Base-by-base conservation (phyloP, 2,113 vertebrate species). In the Cavia porcellus region DNA sequence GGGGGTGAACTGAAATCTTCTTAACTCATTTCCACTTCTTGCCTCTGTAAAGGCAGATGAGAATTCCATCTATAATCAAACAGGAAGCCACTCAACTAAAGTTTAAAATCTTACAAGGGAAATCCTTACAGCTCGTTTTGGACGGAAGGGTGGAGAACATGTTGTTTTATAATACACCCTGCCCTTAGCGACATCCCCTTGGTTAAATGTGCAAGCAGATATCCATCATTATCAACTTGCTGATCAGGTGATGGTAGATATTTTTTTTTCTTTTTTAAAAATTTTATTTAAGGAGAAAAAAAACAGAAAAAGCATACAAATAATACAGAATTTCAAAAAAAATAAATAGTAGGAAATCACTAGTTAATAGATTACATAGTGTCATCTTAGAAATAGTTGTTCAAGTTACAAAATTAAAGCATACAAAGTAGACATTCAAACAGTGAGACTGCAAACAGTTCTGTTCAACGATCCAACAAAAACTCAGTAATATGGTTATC, bases 131-230 rank as follows among this genome's bases (percentile, higher is more conserved):
- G 89, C 32, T 28, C 86, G 70, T 85, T 90, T 92, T 15, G 42
- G 59, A 93, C 82, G 89, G 93, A 94, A 96, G 89, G 96, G 96
- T 92, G 95, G 96, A 86, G 93, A 95, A 38, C 12, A 8, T 47
- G 32, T 52, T 47, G 32, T 52, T 79, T 82, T 59, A 86, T 10
- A 90, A 92, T 77, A 90, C 89, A 88, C 93, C 89, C 89, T 94
- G 96, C 95, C 95, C 93, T 90, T 17, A n/a, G 59, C 30, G 30
- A 91, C 38, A 91, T 97, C 91, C 89, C 64, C 50, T 96, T 94
- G 61, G 90, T 96, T 96, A 93, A 96, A 93, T 90, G 93, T 81
- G 61, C 90, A 96, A 94, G 72, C 79, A 95, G 85, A 83, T 90
- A 83, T 89, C 66, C 57, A 93, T 87, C 70, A 62, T 35, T 83